Base-by-base conservation (phyloP, 2,113 vertebrate species). In the Eublepharis macularius region DNA sequence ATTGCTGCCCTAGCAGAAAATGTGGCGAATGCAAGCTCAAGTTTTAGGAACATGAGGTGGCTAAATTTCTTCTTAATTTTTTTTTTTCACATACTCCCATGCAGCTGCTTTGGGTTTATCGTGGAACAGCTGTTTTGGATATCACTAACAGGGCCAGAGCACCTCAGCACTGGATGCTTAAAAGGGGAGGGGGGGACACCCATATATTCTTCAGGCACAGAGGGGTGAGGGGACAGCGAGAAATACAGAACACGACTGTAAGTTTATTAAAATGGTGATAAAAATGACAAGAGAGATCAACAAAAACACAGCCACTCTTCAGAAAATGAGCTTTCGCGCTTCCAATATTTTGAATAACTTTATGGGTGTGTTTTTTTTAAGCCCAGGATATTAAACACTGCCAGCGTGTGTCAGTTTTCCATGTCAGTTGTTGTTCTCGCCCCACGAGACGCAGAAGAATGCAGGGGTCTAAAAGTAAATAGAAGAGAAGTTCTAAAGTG, bases 31-130 rank as follows among this genome's bases (percentile, higher is more conserved):
- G 81, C 54, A 57, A 75, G 70, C 81, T 83, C 36, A 47, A 63
- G 54, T 83, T 75, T 65, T 83, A 65, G 84, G 43, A 74, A 39
- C 43, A 51, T 24, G 43, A 51, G 43, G 69, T 69, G 80, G 70
- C 24, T 49, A 39, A 36, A 63, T 45, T 24, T 72, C 36, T 74
- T 73, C 13, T 57, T 45, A 24, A 72, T 54, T 21, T 49, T 19
- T 9, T 49, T 36, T n/a, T 26, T 5, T 29, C 49, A 74, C 77
- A 80, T 72, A 49, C 78, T 74, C 70, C 63, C 57, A 39, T 74
- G 77, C 84, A 86, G 84, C 84, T 86, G 84, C 69, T 57, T 43
- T 21, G 77, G 77, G 69, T 80, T 86, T 86, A 86, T 86, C 54
- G 32, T 36, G 57, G 84, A 86, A 86, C 84, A 86, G 84, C 84